A percentile compares a stretch with the other conserved stretches of the same genome.
Conservation (phyloP, 2,113 vertebrate species). For the Neofelis nebulosa region DNA sequence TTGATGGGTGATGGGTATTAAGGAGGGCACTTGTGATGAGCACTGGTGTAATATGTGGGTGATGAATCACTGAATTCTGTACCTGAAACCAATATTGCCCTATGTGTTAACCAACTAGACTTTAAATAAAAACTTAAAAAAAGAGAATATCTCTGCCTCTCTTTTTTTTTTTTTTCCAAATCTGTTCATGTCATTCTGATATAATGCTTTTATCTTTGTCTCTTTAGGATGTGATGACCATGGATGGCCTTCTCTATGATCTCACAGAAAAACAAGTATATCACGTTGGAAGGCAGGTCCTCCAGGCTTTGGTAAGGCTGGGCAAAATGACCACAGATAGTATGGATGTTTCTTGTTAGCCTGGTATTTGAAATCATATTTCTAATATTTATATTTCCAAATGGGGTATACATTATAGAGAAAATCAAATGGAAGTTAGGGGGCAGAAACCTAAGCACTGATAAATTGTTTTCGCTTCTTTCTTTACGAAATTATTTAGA, state of each 20-base stretch:
- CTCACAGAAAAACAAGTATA: conserved; percentile 87
- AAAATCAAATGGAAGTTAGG: neutral
- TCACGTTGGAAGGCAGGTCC: conserved; percentile 84
- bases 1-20: too few relatives aligned
- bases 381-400: neutral
- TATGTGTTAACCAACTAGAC: too few relatives aligned
- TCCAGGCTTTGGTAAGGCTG: conserved; percentile 85
- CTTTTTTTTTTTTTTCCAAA: neutral
- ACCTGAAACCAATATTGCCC: too few relatives aligned
- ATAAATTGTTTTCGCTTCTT: neutral
- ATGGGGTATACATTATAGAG: neutral
- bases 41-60: too few relatives aligned
- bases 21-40: too few relatives aligned
- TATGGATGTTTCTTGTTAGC: neutral
- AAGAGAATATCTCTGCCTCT: neutral
- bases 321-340: neutral
- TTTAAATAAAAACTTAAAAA: too few relatives aligned
- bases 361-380: neutral
- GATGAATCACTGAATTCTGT: too few relatives aligned
- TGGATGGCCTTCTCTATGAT: conserved; percentile 83
- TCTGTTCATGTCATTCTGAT: neutral
- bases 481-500: conserved; percentile 4
- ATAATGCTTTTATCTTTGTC: neutral
- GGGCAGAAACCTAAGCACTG: neutral
- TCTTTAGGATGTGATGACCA: conserved; percentile 83